Percentiles rank a stretch among this genome's conserved stretches.
phyloP scores from a whole-genome alignment of 2,113 vertebrate species.

The Psettodes erumei region DNA sequence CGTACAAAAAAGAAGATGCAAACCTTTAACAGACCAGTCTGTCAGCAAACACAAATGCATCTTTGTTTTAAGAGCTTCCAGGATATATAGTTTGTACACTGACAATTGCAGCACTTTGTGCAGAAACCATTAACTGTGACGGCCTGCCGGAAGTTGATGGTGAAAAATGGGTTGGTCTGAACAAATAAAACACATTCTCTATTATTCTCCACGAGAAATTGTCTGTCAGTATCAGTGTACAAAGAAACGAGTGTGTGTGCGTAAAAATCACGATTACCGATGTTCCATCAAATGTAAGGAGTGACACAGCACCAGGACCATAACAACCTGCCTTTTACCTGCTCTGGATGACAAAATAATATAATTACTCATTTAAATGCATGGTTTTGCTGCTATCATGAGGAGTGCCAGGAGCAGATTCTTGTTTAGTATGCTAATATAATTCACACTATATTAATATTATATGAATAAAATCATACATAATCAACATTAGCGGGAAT shows the following conservation, averaged over 20 bases:
- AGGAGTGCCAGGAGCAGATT: constrained; percentile 18
- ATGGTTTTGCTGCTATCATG: constrained; percentile 38
- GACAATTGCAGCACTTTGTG: constrained; percentile 12
- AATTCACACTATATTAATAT: constrained; percentile 33
- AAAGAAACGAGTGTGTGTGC: not conserved
- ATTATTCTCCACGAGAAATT: constrained; percentile 22
- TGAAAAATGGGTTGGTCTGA: constrained; percentile 23
- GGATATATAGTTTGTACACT: constrained; percentile 2
- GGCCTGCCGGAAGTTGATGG: constrained; percentile 13
- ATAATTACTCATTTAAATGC: constrained; percentile 64
- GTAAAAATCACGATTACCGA: constrained; percentile 13
- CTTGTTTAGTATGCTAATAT: constrained; percentile 52
- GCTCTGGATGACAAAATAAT: constrained; percentile 26
- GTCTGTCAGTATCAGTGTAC: constrained; percentile 8
- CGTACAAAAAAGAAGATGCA: not conserved
- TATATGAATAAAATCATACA: constrained; percentile 49
- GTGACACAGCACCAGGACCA: not conserved
- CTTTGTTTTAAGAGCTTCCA: constrained; percentile 16
- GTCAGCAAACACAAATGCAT: constrained; percentile 20
- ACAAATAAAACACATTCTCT: constrained; percentile 18
- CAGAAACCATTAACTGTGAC: constrained; percentile 21
- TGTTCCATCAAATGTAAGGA: not conserved
- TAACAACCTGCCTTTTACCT: constrained; percentile 16
- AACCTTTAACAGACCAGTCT: not conserved
- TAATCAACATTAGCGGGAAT: constrained; percentile 1